Percentiles rank a stretch among this genome's conserved stretches.
Evolutionary conservation across 2,888 invertebrate genomes (phyloP).

Genomic region (Camptogramma bilineatum): DNA sequence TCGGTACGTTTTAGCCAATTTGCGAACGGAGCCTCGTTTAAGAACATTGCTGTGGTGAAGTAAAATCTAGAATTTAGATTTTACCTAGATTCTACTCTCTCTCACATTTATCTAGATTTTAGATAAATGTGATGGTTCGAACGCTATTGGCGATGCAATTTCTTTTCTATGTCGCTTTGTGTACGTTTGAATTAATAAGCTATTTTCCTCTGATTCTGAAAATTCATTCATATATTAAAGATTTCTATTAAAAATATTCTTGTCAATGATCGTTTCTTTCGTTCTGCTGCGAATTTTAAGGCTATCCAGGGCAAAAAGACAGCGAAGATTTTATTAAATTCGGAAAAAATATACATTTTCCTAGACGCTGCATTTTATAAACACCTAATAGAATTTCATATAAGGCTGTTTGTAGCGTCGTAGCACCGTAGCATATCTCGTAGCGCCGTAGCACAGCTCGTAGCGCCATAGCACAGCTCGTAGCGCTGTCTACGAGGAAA

Average conservation of each 20-base stretch:
- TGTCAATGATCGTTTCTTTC: not conserved
- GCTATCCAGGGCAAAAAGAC: not conserved
- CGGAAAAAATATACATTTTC: conserved; percentile 14
- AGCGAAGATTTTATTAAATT: conserved; percentile 5
- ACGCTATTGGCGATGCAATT: not conserved
- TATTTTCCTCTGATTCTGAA: not conserved
- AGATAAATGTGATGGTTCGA: not conserved
- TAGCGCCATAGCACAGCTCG: conserved; percentile 26
- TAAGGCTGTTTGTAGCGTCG: conserved; percentile 21
- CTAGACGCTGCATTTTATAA: conserved; percentile 24
- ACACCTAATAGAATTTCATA: conserved; percentile 34
- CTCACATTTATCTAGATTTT: too few species aligned
- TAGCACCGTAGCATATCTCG: conserved; percentile 20
- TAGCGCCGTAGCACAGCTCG: conserved; percentile 25
- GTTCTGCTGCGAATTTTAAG: not conserved
- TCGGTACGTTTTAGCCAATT: too few species aligned
- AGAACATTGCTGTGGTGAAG: too few species aligned
- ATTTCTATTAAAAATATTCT: not conserved
- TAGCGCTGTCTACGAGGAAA: conserved; percentile 6
- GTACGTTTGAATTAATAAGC: not conserved
- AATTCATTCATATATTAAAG: not conserved
- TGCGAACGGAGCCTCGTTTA: too few species aligned
- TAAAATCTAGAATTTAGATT: too few species aligned
- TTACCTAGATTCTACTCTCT: too few species aligned
- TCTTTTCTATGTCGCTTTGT: not conserved